Percentiles rank a stretch among this genome's conserved stretches.
phyloP scores from a whole-genome alignment of 2,113 vertebrate species.

The Seriola aureovittata region DNA sequence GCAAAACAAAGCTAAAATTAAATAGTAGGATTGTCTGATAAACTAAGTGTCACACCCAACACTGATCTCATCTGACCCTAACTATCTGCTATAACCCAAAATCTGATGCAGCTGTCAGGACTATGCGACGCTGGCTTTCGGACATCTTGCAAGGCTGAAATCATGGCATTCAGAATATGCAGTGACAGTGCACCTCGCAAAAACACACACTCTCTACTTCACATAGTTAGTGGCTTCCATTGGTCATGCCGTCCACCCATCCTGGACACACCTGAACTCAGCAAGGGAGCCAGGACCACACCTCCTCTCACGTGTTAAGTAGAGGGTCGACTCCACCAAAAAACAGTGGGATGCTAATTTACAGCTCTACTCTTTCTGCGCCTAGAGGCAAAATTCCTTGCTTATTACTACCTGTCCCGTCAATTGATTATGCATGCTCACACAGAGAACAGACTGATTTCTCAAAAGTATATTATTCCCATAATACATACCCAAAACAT shows the following conservation, averaged over 20 bases:
- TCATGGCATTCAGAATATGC: neutral
- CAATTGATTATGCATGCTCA: neutral
- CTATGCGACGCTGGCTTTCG: neutral
- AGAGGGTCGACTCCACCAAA: conserved; percentile 40
- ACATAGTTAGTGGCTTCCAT: neutral
- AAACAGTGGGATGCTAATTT: conserved; percentile 55
- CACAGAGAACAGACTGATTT: neutral
- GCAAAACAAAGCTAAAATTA: too few relatives aligned
- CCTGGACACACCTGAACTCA: conserved; percentile 59
- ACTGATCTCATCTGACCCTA: neutral
- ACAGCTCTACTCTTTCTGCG: conserved; percentile 30
- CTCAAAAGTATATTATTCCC: neutral
- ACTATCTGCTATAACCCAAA: neutral
- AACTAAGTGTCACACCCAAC: too few relatives aligned
- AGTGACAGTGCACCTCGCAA: neutral
- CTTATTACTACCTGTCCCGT: conserved; percentile 1
- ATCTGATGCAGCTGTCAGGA: neutral
- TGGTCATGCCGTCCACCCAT: conserved; percentile 20
- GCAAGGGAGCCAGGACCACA: conserved; percentile 38
- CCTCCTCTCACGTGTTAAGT: conserved; percentile 28
- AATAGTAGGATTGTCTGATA: too few relatives aligned
- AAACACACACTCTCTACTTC: neutral
- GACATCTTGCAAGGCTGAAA: neutral
- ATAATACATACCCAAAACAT: neutral
- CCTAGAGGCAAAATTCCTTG: conserved; percentile 38